Percentiles rank a stretch among this genome's conserved stretches.
phyloP scores from a whole-genome alignment of 2,888 invertebrate genomes.

The Penaeus monodon region DNA sequence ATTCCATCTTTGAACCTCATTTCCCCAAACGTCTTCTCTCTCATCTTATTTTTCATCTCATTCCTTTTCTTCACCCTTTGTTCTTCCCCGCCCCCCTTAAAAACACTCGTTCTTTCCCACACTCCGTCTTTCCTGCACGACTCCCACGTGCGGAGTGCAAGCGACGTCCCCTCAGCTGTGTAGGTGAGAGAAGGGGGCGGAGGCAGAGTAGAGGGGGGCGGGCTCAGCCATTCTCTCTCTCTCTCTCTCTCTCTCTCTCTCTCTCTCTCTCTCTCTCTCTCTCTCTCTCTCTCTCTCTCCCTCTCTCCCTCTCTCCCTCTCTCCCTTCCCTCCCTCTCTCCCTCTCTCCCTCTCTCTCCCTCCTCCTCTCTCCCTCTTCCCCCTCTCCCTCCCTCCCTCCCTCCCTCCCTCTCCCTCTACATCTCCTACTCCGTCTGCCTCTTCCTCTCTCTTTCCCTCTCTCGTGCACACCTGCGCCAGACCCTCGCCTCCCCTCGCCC shows the following conservation, averaged over 20 bases:
- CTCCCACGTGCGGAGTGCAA: too few relatives aligned
- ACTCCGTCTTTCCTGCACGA: neutral
- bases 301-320: neutral
- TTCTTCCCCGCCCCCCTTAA: neutral
- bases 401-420: conserved; percentile 15
- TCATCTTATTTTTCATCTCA: neutral
- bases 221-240: neutral
- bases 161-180: too few relatives aligned
- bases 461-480: neutral
- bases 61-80: neutral
- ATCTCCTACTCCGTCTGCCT: neutral
- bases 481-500: neutral
- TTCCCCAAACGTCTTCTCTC: neutral
- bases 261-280: neutral
- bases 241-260: neutral
- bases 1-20: neutral
- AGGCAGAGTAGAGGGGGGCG: too few relatives aligned
- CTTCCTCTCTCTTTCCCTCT: neutral
- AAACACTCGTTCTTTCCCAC: neutral
- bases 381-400: conserved; percentile 33
- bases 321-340: neutral
- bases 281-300: neutral
- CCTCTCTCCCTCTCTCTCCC: conserved; percentile 20
- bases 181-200: too few relatives aligned
- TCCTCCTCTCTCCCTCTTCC: conserved; percentile 27